Evolutionary conservation across 2,113 vertebrate species (phyloP), one percentile per base, ranked within the genome.

Genomic region (Rhipidura dahli): DNA sequence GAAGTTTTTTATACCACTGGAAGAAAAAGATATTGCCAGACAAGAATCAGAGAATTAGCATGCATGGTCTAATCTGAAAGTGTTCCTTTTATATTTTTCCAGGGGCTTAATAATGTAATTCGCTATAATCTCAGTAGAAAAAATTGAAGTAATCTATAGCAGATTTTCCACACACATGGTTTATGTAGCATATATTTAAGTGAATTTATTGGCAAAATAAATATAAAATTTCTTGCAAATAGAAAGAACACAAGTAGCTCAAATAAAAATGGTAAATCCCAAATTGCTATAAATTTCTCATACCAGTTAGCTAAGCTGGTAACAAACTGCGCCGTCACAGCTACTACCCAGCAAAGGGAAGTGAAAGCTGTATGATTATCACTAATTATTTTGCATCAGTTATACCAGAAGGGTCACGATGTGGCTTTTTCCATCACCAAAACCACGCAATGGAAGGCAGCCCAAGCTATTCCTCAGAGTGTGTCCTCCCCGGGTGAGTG

Each of bases 51-150:
- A 4, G 54, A 65, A 88, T 87, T 83, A 81, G 22, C 40, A 30
- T 54, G 13, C 37, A 35, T n/a, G 53, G 33, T 21, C 61, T 59
- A 84, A 82, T 59, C 61, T 89, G 81, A 49, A 70, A 53, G 1
- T n/a, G 8, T 81, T 86, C 30, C 13, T 65, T 85, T 92, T 76
- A 22, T 54, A 16, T 72, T 64, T 72, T 81, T 72, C 22, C 4
- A 4, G 42, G 47, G 12, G 19, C 23, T 65, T 82, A 65, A 75
- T 83, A 65, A 87, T 64, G 15, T 33, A 64, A 87, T 66, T 66
- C 88, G 10, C 11, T 66, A 40, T 63, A 73, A 93, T 86, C 35
- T 90, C 40, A 51, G 27, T 24, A 77, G 54, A 73, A 94, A 68
- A 87, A 73, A 45, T 0, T 23, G 23, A 61, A 87, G 22, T 51